Conservation (phyloP, 1,140 invertebrate species). For the Musca vetustissima region DNA sequence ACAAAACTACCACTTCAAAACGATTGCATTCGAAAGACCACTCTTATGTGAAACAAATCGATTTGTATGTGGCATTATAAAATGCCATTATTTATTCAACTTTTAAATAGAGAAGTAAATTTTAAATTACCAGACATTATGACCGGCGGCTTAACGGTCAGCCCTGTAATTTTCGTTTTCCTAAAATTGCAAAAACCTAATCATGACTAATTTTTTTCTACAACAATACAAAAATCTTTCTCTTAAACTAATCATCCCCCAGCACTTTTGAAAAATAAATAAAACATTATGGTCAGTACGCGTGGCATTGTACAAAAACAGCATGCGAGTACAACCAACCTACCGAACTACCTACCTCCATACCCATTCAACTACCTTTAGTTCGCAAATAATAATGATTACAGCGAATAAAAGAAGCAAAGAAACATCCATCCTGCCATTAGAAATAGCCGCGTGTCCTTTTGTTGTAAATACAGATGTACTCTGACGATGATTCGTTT, state of each 20-base stretch:
- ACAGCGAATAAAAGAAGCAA: neutral
- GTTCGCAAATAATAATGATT: constrained; percentile 2
- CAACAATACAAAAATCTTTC: neutral
- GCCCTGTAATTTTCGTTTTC: too few relatives aligned
- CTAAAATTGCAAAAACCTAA: neutral
- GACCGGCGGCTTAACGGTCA: too few relatives aligned
- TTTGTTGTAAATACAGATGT: constrained; percentile 11
- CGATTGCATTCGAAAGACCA: too few relatives aligned
- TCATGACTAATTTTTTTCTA: constrained; percentile 2
- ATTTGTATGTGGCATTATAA: too few relatives aligned
- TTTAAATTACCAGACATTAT: too few relatives aligned
- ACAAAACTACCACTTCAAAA: too few relatives aligned
- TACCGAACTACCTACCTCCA: too few relatives aligned
- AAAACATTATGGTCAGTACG: constrained; percentile 4
- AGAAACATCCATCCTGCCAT: neutral
- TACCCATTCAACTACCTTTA: neutral
- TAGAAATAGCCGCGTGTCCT: constrained; percentile 13
- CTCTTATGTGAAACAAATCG: too few relatives aligned
- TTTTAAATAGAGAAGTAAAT: too few relatives aligned
- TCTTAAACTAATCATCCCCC: neutral
- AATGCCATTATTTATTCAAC: too few relatives aligned
- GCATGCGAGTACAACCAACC: too few relatives aligned
- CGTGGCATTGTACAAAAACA: too few relatives aligned
- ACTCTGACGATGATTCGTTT: neutral
- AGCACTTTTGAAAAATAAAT: neutral